These are phyloP conservation scores for Rhabdomys dilectus DNA, from an alignment of 2,113 vertebrate species.

Conservation along the genomic window DNA sequence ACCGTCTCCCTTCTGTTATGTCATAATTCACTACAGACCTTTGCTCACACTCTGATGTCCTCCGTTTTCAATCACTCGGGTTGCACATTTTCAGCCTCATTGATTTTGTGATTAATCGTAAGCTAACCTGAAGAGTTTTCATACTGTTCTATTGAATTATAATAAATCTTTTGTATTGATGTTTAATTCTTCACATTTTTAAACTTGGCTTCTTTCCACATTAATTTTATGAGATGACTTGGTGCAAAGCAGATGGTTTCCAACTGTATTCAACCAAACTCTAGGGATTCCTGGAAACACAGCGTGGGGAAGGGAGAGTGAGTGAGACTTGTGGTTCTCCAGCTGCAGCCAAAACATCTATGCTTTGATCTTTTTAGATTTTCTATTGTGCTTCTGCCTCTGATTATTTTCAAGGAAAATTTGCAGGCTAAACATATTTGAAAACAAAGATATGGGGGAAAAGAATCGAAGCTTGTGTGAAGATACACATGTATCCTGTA, in stretches of 20 bases:
- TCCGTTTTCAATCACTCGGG: neutral
- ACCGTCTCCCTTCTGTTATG: neutral
- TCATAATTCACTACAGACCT: neutral
- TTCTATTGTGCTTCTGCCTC: neutral
- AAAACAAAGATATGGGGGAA: neutral
- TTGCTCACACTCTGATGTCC: neutral
- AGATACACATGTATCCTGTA: neutral
- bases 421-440: neutral
- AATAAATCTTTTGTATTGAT: constrained; percentile 66
- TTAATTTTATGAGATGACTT: constrained; percentile 63
- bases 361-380: neutral
- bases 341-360: neutral
- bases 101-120: constrained; percentile 49
- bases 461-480: neutral
- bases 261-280: neutral
- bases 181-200: constrained; percentile 67
- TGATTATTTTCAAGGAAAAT: constrained; percentile 42
- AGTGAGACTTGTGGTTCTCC: neutral
- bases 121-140: constrained; percentile 44
- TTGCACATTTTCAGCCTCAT: constrained; percentile 6
- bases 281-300: constrained; percentile 53
- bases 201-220: constrained; percentile 52
- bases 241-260: constrained; percentile 43
- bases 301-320: neutral
- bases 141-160: constrained; percentile 46